Base-by-base conservation (phyloP, 2,888 invertebrate genomes). In the Selenia dentaria region DNA sequence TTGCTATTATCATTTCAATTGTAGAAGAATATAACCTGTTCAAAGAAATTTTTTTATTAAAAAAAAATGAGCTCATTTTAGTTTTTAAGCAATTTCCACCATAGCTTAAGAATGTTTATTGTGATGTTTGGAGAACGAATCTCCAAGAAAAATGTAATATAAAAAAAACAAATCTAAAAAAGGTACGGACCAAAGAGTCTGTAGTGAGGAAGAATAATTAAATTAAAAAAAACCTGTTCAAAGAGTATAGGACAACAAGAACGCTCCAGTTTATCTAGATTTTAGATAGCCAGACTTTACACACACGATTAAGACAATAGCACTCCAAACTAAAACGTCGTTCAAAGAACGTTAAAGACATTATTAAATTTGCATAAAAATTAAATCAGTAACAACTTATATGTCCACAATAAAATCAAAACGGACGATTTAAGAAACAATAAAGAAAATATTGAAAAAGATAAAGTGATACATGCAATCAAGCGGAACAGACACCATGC, bases 401-500 rank as follows among this genome's bases (percentile, higher is more conserved):
- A n/a, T 32, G 18, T 28, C 38, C 11, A n/a, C 6, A 34, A 6
- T 29, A 13, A 12, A 34, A 41, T 32, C 33, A 48, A 16, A 24
- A 45, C 24, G 26, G 31, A 40, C 14, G 25, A 25, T 27, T 31
- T 29, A 31, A 5, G 40, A 18, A 26, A 43, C 41, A 53, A 18
- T 44, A 28, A 39, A 45, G 8, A 53, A 57, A 44, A 51, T 33
- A 43, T 26, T 25, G 40, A 37, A n/a, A n/a, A n/a, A 43, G 34
- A 44, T 40, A 49, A 53, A 26, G 26, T 16, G 22, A 32, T 6
- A 49, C 45, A 58, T 51, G 51, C 54, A 39, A 42, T 25, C 25
- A 42, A 53, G 46, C 52, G 13, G 51, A 44, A 53, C 40, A 35
- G 31, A 51, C 37, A 56, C 6, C 52, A 74, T 74, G 78, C 76